These are phyloP conservation scores for Oasisia sp. DNA, from an alignment of 2,888 invertebrate genomes.

Conservation along the genomic window DNA sequence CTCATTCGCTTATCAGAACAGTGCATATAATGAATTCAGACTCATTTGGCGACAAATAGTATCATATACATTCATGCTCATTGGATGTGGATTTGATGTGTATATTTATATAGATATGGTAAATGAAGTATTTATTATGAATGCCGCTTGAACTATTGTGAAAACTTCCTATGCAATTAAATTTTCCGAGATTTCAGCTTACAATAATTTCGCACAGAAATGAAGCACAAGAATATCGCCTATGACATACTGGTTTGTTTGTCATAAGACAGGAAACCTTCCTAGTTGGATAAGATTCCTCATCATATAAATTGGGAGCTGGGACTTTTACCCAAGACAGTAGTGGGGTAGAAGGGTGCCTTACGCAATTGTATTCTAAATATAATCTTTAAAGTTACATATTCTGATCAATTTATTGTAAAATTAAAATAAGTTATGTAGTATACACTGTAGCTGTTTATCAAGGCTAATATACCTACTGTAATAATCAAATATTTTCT, in stretches of 20 bases:
- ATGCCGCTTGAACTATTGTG: not conserved
- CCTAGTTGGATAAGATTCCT: not conserved
- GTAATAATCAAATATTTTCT: too few species aligned
- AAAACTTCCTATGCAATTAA: not conserved
- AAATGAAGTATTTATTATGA: not conserved
- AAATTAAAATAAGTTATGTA: too few species aligned
- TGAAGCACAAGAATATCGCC: not conserved
- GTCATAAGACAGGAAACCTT: not conserved
- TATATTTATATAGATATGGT: not conserved
- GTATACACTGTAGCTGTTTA: too few species aligned
- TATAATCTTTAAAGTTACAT: too few species aligned
- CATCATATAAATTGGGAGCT: not conserved
- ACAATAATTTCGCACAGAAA: not conserved
- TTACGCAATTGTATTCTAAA: too few species aligned
- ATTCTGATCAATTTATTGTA: too few species aligned
- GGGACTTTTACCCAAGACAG: not conserved
- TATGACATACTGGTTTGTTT: not conserved
- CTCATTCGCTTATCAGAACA: not conserved
- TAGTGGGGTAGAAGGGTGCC: not conserved
- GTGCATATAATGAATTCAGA: not conserved
- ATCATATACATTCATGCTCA: not conserved
- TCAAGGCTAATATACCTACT: too few species aligned
- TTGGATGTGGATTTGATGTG: not conserved
- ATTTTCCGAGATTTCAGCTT: not conserved
- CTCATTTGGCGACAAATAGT: not conserved